Evolutionary conservation across 2,113 vertebrate species (phyloP), one percentile per base, ranked within the genome.

Genomic region (Dicerorhinus sumatrensis): DNA sequence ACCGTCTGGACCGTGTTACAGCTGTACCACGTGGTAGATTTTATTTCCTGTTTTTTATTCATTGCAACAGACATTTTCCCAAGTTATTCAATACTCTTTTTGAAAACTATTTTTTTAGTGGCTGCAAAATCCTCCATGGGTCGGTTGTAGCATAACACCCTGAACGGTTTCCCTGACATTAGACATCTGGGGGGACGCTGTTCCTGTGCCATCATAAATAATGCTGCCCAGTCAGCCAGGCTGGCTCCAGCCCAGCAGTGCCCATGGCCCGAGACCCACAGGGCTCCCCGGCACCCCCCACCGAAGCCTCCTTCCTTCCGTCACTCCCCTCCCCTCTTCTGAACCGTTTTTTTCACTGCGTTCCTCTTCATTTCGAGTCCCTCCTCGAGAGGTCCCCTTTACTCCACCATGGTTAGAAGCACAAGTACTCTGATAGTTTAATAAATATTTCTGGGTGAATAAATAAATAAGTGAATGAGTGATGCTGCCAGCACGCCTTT

Each of bases 191-290:
- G 51, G 46, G 51, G 91, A 27, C 7, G 11, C 73, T 20, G 0
- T 21, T 56, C 12, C 92, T 58, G 31, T 7, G 23, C 86, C 72
- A 1, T 21, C 25, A 14, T 18, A 14, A 81, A 31, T 8, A n/a
- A 33, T 6, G 27, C 10, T 20, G 20, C 27, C 13, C 14, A 12
- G 73, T 3, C 1, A 21, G 31, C 65, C 46, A 4, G 1, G 5
- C 0, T 5, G 56, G 46, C 33, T 8, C 17, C 29, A 17, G 56
- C 42, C 56, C 65, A 14, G 18, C 0, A 0, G 39, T 8, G 11
- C 13, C 42, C 27, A 2, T 0, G 3, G 73, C 56, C 85, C 4
- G 0, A 1, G 0, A 25, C 76, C 73, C 4, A 0, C 0, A 0
- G 42, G 31, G 18, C 60, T 60, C n/a, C 63, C 21, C 12, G 2